Evolutionary conservation across 2,113 vertebrate species (phyloP).

Genomic region (Trogon melanurus): DNA sequence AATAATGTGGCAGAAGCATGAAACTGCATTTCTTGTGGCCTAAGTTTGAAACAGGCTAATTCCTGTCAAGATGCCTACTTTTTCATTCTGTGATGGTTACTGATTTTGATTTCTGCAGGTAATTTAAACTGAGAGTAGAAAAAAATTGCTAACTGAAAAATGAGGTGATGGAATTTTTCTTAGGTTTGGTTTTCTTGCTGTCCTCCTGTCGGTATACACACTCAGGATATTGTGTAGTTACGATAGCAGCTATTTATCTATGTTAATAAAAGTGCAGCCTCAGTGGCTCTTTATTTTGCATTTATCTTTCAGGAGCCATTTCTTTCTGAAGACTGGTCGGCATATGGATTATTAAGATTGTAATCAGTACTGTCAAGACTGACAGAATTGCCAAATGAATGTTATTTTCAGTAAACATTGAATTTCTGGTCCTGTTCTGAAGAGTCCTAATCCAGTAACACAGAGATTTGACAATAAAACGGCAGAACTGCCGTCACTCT

Average conservation of each 20-base stretch:
- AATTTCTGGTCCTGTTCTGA: background rate
- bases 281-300: background rate
- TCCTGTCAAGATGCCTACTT: background rate
- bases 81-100: background rate
- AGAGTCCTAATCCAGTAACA: background rate
- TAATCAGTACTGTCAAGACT: background rate
- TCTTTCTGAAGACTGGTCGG: background rate
- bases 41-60: background rate
- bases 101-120: background rate
- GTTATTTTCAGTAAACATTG: background rate
- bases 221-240: background rate
- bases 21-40: background rate
- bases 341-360: background rate
- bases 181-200: background rate
- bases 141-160: background rate
- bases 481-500: background rate
- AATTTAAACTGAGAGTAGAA: background rate
- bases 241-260: background rate
- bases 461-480: background rate
- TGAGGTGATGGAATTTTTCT: background rate
- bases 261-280: background rate
- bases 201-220: rapidly evolving
- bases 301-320: background rate
- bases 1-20: background rate
- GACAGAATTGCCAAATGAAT: too few relatives aligned